Evolutionary conservation across 2,113 vertebrate species (phyloP).

Genomic region (Oreotrochilus melanogaster): DNA sequence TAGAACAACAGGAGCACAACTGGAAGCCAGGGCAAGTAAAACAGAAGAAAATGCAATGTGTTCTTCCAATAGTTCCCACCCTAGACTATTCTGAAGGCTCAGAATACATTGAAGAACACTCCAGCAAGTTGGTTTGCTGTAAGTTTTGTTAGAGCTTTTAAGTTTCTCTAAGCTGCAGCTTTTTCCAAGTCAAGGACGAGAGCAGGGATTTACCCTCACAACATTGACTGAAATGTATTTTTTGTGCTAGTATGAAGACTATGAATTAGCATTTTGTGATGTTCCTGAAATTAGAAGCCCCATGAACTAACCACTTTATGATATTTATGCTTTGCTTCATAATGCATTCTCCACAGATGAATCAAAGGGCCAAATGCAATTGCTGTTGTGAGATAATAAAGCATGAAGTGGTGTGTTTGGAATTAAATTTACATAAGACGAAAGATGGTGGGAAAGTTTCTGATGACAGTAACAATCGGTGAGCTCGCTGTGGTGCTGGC

Average conservation of each 20-base stretch:
- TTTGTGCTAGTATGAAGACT: slow-evolving; percentile 68
- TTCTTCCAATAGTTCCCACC: not conserved
- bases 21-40: not conserved
- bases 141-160: slow-evolving; percentile 68
- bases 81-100: not conserved
- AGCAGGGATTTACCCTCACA: slow-evolving; percentile 59
- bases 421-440: slow-evolving; percentile 82
- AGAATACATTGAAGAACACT: not conserved
- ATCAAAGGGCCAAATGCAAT: slow-evolving; percentile 81
- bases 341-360: slow-evolving; percentile 84
- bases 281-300: slow-evolving; percentile 81
- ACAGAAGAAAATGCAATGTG: not conserved
- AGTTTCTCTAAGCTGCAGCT: slow-evolving; percentile 67
- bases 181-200: slow-evolving; percentile 61
- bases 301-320: slow-evolving; percentile 82
- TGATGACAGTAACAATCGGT: slow-evolving; percentile 56
- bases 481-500: not conserved
- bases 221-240: slow-evolving; percentile 63
- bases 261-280: slow-evolving; percentile 79
- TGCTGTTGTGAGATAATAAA: slow-evolving; percentile 81
- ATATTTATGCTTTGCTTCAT: slow-evolving; percentile 81
- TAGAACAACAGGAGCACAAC: not conserved
- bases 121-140: slow-evolving; percentile 5
- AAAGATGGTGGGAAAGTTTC: slow-evolving; percentile 73
- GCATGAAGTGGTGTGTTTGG: slow-evolving; percentile 78